phyloP scores from a whole-genome alignment of 2,113 vertebrate genomes.

The Tinamus guttatus region DNA sequence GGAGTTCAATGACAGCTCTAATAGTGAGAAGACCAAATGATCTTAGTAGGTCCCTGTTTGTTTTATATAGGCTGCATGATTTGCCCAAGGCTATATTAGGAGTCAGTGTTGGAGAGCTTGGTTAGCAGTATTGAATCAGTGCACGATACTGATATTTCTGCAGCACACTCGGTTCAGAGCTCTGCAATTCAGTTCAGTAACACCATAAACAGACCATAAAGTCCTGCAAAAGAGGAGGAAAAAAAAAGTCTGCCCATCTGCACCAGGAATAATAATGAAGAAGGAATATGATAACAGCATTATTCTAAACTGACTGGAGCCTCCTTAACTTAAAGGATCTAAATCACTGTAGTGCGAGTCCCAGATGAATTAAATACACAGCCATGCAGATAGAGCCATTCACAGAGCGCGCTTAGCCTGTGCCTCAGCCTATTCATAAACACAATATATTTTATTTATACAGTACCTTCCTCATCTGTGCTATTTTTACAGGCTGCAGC shows the following conservation, averaged over 20 bases:
- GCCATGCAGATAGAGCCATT: conserved; percentile 22
- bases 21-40: neutral
- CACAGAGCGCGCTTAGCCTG: neutral
- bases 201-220: conserved; percentile 27
- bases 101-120: neutral
- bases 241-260: neutral
- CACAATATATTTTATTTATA: conserved; percentile 26
- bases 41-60: neutral
- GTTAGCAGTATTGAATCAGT: neutral
- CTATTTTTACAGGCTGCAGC: conserved; percentile 37
- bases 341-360: neutral
- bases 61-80: neutral
- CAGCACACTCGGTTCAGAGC: neutral
- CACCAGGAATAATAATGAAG: neutral
- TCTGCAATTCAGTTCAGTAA: conserved; percentile 38
- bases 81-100: neutral
- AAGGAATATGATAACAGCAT: neutral
- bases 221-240: conserved; percentile 8
- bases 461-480: conserved; percentile 16
- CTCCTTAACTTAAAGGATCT: conserved; percentile 45
- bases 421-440: conserved; percentile 37
- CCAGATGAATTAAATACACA: conserved; percentile 39
- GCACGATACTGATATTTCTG: conserved; percentile 9
- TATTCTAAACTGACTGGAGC: neutral
- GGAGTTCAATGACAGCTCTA: neutral